Base-by-base conservation (phyloP, 1,140 invertebrate genomes). In the Temnothorax longispinosus region DNA sequence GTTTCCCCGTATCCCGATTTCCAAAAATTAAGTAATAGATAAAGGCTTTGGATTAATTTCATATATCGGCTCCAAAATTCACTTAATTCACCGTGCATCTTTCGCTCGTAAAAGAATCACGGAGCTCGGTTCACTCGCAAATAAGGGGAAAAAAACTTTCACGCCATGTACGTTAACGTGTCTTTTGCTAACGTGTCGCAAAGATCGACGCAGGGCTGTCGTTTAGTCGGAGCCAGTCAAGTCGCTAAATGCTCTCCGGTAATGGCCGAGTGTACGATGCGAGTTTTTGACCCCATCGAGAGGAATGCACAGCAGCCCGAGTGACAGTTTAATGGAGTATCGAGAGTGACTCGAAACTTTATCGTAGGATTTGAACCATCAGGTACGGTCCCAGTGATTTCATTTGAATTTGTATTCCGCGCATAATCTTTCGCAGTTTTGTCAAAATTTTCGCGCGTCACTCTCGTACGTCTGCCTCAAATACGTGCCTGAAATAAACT, bases 151-250 rank as follows among this genome's bases (percentile, higher is more conserved):
- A 92, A 92, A 93, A 93, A 94, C 94, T 95, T 95, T 95, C 94
- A 94, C 94, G 93, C 94, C 95, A 94, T 95, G 92, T 95, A 93
- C 85, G 94, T 88, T 88, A 91, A 82, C n/a, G 15, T 77, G 86
- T 90, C 69, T 67, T 88, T 86, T 74, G 64, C 65, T 35, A 75
- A 58, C 64, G 62, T 85, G 84, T 91, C 67, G 65, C 77, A 50
- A 38, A 77, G 58, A 41, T 54, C 41, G 72, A 60, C n/a, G 44
- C 38, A 52, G 44, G 47, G 86, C 78, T 88, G 69, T 54, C 74
- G 80, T 74, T 88, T 85, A 85, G 60, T 74, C 44, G 18, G 18
- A 86, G n/a, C 56, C 62, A 27, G 75, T 89, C 67, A 65, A 52
- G 50, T 67, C 52, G 74, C 8, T 69, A 85, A 86, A 69, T 64